phyloP scores from a whole-genome alignment of 2,888 invertebrate species.

The Agrochola litura region DNA sequence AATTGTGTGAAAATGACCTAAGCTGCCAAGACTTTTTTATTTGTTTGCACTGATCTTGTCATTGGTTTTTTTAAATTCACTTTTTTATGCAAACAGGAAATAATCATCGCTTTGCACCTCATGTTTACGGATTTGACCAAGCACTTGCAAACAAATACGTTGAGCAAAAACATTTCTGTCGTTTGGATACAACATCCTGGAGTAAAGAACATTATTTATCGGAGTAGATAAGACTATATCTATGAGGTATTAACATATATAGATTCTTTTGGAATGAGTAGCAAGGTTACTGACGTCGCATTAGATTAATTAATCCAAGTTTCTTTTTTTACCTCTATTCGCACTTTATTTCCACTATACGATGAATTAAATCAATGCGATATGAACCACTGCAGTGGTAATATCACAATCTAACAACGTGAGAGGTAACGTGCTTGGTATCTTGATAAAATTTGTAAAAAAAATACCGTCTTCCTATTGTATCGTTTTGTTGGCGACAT shows the following conservation, averaged over 20 bases:
- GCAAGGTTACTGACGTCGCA: conserved; percentile 9
- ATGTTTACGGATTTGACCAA: conserved; percentile 12
- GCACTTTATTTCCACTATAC: not conserved
- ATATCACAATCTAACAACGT: conserved; percentile 24
- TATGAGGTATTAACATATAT: conserved; percentile 37
- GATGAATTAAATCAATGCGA: not conserved
- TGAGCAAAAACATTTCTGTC: conserved; percentile 3
- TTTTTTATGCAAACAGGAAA: conserved; percentile 53
- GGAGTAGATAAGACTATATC: conserved; percentile 49
- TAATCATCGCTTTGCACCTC: conserved; percentile 35
- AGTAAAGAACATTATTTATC: conserved; percentile 47
- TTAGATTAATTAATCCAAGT: not conserved
- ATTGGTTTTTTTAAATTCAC: conserved; percentile 47
- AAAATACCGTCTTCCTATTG: not conserved
- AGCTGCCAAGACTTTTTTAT: conserved; percentile 53
- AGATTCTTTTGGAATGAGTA: conserved; percentile 28
- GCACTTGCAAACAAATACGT: conserved; percentile 7
- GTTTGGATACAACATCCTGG: conserved; percentile 49
- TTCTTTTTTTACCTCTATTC: not conserved
- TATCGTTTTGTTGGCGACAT: conserved; percentile 12
- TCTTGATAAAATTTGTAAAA: conserved; percentile 9
- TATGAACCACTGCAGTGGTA: conserved; percentile 17
- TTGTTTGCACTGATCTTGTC: conserved; percentile 47
- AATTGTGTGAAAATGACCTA: conserved; percentile 57
- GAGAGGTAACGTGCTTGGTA: conserved; percentile 29